Percentiles rank a stretch among this genome's conserved stretches.
These are phyloP conservation scores for Sycophaga agraensis DNA, from an alignment of 1,140 invertebrate genomes.

Conservation along the genomic window DNA sequence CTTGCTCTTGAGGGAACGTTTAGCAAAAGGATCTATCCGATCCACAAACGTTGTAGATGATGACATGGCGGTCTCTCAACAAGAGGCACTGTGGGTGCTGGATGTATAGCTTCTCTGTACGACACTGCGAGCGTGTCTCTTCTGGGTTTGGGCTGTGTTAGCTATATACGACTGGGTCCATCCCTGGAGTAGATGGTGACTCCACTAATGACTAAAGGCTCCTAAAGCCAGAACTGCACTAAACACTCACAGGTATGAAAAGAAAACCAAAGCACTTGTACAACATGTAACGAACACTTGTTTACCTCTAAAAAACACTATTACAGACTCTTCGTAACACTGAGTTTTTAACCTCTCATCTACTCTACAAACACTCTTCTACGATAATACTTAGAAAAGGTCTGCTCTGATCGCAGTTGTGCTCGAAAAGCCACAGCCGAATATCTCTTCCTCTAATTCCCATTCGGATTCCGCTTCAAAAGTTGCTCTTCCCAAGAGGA, in stretches of 20 bases:
- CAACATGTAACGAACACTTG: conserved; percentile 21
- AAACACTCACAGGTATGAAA: conserved; percentile 12
- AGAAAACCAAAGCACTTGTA: conserved; percentile 21
- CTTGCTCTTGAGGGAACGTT: conserved; percentile 88
- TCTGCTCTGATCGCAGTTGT: background rate
- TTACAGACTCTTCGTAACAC: conserved; percentile 9
- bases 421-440: background rate
- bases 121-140: conserved; percentile 32
- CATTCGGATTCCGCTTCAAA: background rate
- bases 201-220: background rate
- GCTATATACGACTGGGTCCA: conserved; percentile 29
- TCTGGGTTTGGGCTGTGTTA: conserved; percentile 31
- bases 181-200: conserved; percentile 16
- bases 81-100: conserved; percentile 42
- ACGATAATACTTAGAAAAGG: background rate
- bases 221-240: conserved; percentile 8
- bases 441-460: background rate
- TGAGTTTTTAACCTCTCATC: conserved; percentile 11
- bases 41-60: conserved; percentile 88
- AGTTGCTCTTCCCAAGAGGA: background rate
- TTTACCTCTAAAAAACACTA: conserved; percentile 16
- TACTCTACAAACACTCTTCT: background rate
- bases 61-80: conserved; percentile 60
- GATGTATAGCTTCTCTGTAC: conserved; percentile 24
- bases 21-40: conserved; percentile 92